Evolutionary conservation across 2,888 invertebrate species (phyloP).

Genomic region (Polyploca ridens): DNA sequence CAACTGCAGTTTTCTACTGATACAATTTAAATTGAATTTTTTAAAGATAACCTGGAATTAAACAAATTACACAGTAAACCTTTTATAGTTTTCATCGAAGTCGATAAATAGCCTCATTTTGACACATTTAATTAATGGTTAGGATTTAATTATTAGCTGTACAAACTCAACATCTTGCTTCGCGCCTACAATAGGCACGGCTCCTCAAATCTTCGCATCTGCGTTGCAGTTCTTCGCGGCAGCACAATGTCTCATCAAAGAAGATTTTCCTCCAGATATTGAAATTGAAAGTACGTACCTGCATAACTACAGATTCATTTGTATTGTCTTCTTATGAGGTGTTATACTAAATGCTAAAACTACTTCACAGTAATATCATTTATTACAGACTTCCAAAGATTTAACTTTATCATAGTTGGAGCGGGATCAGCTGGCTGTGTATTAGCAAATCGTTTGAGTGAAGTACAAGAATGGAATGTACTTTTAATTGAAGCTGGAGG

Average conservation of each 20-base stretch:
- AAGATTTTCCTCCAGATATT: background rate
- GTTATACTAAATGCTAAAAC: too few species aligned
- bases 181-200: slow-evolving; percentile 8
- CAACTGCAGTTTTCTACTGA: too few species aligned
- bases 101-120: too few species aligned
- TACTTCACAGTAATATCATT: background rate
- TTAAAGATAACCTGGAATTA: too few species aligned
- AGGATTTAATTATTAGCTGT: background rate
- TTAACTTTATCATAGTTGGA: slow-evolving; percentile 53
- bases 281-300: background rate
- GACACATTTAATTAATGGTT: too few species aligned
- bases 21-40: too few species aligned
- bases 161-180: background rate
- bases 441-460: slow-evolving; percentile 49
- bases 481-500: slow-evolving; percentile 54
- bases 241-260: slow-evolving; percentile 7
- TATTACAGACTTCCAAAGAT: slow-evolving; percentile 45
- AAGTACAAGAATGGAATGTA: slow-evolving; percentile 42
- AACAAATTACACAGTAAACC: too few species aligned
- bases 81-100: too few species aligned
- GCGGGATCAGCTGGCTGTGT: slow-evolving; percentile 51
- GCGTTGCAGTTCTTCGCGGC: slow-evolving; percentile 13
- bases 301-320: background rate
- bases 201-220: background rate
- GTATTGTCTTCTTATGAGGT: background rate